Conservation (phyloP, 2,797 vertebrate genomes). For the Sebastiscus tertius region DNA sequence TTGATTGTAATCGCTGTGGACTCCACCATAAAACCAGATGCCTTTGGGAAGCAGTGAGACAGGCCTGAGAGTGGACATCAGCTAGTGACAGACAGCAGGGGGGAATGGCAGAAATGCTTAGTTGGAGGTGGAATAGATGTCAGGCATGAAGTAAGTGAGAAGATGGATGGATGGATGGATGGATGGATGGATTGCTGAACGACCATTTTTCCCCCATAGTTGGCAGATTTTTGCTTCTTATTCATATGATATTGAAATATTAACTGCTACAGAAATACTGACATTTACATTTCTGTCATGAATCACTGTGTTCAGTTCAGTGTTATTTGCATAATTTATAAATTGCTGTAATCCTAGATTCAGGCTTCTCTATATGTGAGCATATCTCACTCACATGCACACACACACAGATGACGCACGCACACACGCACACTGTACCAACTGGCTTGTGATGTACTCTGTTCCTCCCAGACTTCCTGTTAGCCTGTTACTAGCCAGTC, state of each 20-base stretch:
- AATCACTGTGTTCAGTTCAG: constrained; percentile 24
- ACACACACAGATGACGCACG: background rate
- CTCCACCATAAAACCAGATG: constrained; percentile 26
- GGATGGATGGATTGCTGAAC: background rate
- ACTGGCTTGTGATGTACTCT: constrained; percentile 38
- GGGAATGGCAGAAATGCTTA: background rate
- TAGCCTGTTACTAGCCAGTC: constrained; percentile 40
- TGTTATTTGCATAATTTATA: constrained; percentile 48
- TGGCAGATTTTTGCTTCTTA: constrained; percentile 15
- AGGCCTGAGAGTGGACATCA: constrained; percentile 1
- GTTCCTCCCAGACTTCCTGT: constrained; percentile 56
- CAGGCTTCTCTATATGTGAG: constrained; percentile 7
- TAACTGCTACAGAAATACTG: constrained; percentile 28
- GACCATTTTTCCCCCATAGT: background rate
- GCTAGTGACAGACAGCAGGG: background rate
- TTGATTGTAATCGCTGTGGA: constrained; percentile 53
- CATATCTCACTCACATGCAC: background rate
- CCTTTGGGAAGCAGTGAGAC: background rate
- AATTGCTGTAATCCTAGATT: constrained; percentile 29
- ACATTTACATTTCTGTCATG: constrained; percentile 33
- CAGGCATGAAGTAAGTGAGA: background rate
- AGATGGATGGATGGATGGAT: background rate
- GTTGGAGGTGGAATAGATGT: background rate
- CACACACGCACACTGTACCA: constrained; percentile 27
- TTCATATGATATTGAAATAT: constrained; percentile 19